These are phyloP conservation scores for Parazoanthus darwini DNA, from an alignment of 92 coral and sea anemone species.

Conservation along the genomic window DNA sequence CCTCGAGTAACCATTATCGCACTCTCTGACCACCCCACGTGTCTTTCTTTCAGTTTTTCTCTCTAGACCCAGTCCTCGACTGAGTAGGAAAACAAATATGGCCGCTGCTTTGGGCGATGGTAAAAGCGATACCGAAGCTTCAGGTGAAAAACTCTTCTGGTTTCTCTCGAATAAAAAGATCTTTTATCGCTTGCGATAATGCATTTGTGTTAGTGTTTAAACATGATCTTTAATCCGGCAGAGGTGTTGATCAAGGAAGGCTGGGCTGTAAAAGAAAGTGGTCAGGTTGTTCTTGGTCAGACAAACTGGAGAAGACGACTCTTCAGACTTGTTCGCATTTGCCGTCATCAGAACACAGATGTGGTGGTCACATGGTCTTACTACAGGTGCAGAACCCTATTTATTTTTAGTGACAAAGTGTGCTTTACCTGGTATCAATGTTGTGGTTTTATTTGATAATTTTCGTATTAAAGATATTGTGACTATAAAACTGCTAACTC, in stretches of 20 bases:
- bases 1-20: neutral
- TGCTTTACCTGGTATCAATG: neutral
- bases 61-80: neutral
- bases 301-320: conserved; percentile 90
- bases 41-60: neutral
- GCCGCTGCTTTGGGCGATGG: conserved; percentile 1
- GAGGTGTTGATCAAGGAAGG: conserved; percentile 84
- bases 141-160: conserved; percentile 5
- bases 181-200: neutral
- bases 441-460: neutral
- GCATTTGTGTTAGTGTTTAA: neutral
- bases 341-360: conserved; percentile 28
- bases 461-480: no score
- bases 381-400: conserved; percentile 63
- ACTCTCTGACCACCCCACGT: neutral
- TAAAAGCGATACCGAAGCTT: conserved; percentile 2
- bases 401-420: neutral
- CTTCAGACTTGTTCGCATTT: conserved; percentile 68
- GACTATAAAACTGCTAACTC: no score
- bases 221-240: neutral
- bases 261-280: conserved; percentile 97
- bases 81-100: conserved; percentile 28
- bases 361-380: conserved; percentile 79
- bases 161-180: neutral
- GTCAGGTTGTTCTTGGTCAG: conserved; percentile 83